Conservation (phyloP, 2,797 vertebrate genomes). For the Moxostoma hubbsi region DNA sequence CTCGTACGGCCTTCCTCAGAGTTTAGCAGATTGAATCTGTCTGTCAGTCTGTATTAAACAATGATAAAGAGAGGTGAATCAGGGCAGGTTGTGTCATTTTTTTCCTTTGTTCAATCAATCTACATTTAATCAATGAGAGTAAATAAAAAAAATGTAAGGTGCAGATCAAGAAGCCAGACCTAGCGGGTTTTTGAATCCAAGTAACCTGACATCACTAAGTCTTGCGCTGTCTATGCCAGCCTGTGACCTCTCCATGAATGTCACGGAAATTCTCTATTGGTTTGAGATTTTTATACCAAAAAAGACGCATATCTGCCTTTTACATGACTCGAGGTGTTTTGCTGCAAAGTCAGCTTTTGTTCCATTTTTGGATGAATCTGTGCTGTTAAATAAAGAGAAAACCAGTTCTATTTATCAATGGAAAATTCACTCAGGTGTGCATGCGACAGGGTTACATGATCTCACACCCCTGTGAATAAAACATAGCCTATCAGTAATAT, state of each 20-base stretch:
- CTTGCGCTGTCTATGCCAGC: neutral
- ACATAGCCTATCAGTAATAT: slow-evolving; percentile 74
- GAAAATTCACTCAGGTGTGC: slow-evolving; percentile 60
- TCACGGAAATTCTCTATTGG: slow-evolving; percentile 28
- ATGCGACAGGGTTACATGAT: slow-evolving; percentile 38
- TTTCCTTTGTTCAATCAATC: slow-evolving; percentile 83
- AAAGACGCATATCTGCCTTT: slow-evolving; percentile 47
- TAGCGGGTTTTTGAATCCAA: slow-evolving; percentile 71
- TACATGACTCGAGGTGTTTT: slow-evolving; percentile 39
- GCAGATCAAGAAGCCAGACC: slow-evolving; percentile 67
- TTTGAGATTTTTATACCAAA: slow-evolving; percentile 55
- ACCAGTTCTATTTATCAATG: slow-evolving; percentile 60
- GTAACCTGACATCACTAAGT: slow-evolving; percentile 51
- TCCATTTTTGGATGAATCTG: slow-evolving; percentile 59
- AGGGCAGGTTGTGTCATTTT: slow-evolving; percentile 78
- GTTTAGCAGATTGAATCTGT: slow-evolving; percentile 88
- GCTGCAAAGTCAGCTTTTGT: slow-evolving; percentile 57
- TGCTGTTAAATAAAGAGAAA: slow-evolving; percentile 54
- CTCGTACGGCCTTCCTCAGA: slow-evolving; percentile 78
- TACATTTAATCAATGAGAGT: slow-evolving; percentile 90
- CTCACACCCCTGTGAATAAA: slow-evolving; percentile 67
- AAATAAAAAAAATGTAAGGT: slow-evolving; percentile 83
- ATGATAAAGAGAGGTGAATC: slow-evolving; percentile 82
- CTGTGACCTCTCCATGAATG: slow-evolving; percentile 30
- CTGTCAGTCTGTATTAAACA: slow-evolving; percentile 83